A percentile compares a stretch with the other conserved stretches of the same genome.
phyloP scores from a whole-genome alignment of 2,797 vertebrate species.

The Enteromius viviparus region DNA sequence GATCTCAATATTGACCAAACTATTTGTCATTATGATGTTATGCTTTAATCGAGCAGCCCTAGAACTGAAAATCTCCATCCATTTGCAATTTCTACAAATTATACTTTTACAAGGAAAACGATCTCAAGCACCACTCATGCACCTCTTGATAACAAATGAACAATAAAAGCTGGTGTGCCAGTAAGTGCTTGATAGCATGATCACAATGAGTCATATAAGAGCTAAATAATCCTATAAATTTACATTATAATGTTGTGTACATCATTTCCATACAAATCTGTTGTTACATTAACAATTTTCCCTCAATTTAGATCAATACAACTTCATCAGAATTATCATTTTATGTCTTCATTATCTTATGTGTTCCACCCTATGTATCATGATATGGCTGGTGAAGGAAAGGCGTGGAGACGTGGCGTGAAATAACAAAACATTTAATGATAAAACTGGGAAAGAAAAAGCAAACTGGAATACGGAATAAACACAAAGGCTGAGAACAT shows the following conservation, averaged over 20 bases:
- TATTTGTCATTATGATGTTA: slow-evolving; percentile 6
- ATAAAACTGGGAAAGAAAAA: no score
- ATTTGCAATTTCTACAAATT: slow-evolving; percentile 11
- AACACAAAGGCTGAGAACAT: no score
- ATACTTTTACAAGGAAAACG: slow-evolving; percentile 8
- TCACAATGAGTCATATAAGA: slow-evolving; percentile 4
- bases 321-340: neutral
- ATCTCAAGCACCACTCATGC: slow-evolving; percentile 13
- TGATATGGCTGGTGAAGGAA: no score
- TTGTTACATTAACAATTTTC: neutral
- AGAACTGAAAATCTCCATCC: neutral
- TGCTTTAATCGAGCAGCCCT: neutral
- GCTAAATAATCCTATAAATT: neutral
- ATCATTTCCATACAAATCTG: neutral
- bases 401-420: no score
- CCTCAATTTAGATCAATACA: neutral
- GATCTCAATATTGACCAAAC: neutral
- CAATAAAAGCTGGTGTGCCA: neutral
- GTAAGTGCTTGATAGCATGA: neutral
- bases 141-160: slow-evolving; percentile 18
- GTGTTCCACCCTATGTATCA: neutral
- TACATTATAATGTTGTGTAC: neutral
- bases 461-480: no score
- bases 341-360: neutral
- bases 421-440: no score